A percentile compares a stretch with the other conserved stretches of the same genome.
Evolutionary conservation across 1,140 invertebrate genomes (phyloP).

Genomic region (Medauroidea extradentata): DNA sequence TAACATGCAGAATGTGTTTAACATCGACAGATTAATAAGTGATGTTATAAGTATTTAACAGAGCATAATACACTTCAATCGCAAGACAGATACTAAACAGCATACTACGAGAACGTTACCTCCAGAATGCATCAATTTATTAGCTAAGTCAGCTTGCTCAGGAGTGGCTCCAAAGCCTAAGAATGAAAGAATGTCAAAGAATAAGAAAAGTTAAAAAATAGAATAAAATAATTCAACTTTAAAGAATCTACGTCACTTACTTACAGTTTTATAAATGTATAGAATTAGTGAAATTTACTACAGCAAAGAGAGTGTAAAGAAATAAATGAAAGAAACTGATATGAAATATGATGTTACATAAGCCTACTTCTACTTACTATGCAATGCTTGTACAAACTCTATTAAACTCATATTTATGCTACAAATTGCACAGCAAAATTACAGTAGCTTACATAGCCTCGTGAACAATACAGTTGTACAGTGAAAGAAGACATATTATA

Average conservation of each 20-base stretch:
- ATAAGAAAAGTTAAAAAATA: not conserved
- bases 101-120: slow-evolving; percentile 43
- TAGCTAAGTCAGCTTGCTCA: slow-evolving; percentile 74
- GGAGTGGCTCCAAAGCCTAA: slow-evolving; percentile 66
- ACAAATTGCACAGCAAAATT: too few relatives aligned
- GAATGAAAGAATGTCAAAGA: slow-evolving; percentile 28
- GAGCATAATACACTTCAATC: too few relatives aligned
- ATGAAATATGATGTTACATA: not conserved
- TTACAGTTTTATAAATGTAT: too few relatives aligned
- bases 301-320: slow-evolving; percentile 4
- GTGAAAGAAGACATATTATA: too few relatives aligned
- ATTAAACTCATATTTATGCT: too few relatives aligned
- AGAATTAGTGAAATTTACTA: slow-evolving; percentile 15
- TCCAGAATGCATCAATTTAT: slow-evolving; percentile 83
- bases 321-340: slow-evolving; percentile 6
- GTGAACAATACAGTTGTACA: too few relatives aligned
- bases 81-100: not conserved
- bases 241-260: not conserved
- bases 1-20: too few relatives aligned
- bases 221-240: slow-evolving; percentile 9
- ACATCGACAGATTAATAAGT: too few relatives aligned
- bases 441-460: too few relatives aligned
- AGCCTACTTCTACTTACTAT: too few relatives aligned
- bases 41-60: too few relatives aligned
- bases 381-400: too few relatives aligned